Percentiles rank a stretch among this genome's conserved stretches.
These are phyloP conservation scores for Hirudinaria manillensis DNA, from an alignment of 2,888 invertebrate species.

Conservation along the genomic window DNA sequence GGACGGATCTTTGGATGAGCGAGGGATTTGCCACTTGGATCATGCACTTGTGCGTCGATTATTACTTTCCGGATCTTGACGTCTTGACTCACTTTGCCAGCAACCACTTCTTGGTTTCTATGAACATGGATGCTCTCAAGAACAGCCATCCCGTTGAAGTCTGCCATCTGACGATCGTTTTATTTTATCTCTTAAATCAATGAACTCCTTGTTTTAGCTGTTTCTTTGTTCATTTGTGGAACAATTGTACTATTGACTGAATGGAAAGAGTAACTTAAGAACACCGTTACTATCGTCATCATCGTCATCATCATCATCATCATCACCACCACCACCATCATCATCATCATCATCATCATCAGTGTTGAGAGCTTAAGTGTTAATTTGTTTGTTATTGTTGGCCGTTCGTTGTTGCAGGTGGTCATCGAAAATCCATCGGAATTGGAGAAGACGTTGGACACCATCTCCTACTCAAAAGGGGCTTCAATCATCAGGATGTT, in stretches of 20 bases:
- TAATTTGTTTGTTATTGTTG: neutral
- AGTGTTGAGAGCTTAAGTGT: neutral
- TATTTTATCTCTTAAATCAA: no score
- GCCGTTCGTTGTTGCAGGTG: constrained; percentile 52
- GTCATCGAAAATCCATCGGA: constrained; percentile 88
- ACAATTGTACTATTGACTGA: no score
- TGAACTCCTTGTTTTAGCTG: no score
- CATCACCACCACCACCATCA: neutral
- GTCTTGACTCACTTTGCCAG: constrained; percentile 95
- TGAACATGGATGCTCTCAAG: constrained; percentile 71
- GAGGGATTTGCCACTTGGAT: constrained; percentile 94
- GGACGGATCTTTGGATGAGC: constrained; percentile 90
- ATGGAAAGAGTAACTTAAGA: no score
- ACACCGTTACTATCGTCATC: no score
- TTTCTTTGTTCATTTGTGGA: no score
- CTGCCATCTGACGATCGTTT: neutral
- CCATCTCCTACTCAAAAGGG: constrained; percentile 91
- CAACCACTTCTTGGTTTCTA: constrained; percentile 74
- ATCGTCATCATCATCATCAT: constrained; percentile 4
- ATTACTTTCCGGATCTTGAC: constrained; percentile 87
- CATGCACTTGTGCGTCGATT: constrained; percentile 85
- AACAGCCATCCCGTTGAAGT: constrained; percentile 95
- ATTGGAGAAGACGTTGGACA: constrained; percentile 94
- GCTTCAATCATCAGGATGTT: constrained; percentile 91
- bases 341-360: no score